phyloP scores from a whole-genome alignment of 2,113 vertebrate genomes.

The Montifringilla adamsi region DNA sequence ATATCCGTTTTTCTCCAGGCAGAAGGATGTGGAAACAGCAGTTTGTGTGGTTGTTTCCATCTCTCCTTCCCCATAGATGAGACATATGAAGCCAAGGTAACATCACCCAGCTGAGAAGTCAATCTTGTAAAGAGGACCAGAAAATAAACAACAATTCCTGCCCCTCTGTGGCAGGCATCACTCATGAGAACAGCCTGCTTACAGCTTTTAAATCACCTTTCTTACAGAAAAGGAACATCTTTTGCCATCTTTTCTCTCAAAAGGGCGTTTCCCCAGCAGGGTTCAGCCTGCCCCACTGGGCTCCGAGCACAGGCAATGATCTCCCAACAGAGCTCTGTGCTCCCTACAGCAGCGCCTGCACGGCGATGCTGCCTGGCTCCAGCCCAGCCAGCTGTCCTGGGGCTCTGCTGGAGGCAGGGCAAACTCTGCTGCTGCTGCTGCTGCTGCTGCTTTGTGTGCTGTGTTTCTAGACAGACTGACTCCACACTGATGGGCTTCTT shows the following conservation, averaged over 20 bases:
- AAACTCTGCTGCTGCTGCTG: background rate
- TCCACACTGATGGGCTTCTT: background rate
- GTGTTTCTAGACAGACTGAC: background rate
- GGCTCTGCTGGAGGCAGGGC: background rate
- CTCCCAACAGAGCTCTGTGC: background rate
- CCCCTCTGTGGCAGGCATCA: background rate
- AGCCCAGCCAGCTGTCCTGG: background rate
- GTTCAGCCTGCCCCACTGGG: background rate
- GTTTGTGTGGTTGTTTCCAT: background rate
- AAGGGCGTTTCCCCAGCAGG: background rate
- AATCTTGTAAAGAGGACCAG: background rate
- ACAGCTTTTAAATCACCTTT: background rate
- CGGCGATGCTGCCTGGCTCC: background rate
- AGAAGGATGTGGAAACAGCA: background rate
- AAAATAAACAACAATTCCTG: background rate
- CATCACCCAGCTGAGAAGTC: background rate
- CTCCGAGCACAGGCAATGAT: background rate
- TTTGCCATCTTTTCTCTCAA: background rate
- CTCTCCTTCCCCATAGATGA: background rate
- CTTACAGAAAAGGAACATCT: background rate
- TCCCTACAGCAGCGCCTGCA: accelerated
- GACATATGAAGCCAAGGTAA: background rate
- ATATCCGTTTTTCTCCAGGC: background rate
- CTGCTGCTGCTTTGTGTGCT: accelerated
- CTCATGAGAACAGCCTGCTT: background rate